A percentile compares a stretch with the other conserved stretches of the same genome.
Evolutionary conservation across 2,888 invertebrate genomes (phyloP).

Genomic region (Lycia hirtaria): DNA sequence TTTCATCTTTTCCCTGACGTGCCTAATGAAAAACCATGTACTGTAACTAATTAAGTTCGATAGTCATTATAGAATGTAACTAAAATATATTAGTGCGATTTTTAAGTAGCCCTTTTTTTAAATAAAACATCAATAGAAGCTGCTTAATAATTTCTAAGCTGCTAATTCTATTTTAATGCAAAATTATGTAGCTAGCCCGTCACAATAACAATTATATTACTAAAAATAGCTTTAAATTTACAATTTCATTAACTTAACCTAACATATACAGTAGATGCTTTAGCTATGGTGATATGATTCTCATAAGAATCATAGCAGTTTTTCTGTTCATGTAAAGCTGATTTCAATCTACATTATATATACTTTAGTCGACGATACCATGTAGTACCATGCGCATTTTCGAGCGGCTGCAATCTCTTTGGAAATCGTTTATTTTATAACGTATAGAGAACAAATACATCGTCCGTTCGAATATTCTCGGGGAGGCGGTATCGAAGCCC

Average conservation of each 20-base stretch:
- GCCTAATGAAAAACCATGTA: no score
- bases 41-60: neutral
- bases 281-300: neutral
- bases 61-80: neutral
- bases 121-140: slow-evolving; percentile 10
- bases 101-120: neutral
- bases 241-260: slow-evolving; percentile 12
- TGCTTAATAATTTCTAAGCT: slow-evolving; percentile 21
- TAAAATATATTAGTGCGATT: neutral
- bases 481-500: slow-evolving; percentile 13
- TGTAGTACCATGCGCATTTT: slow-evolving; percentile 9
- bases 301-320: neutral
- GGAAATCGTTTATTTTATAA: slow-evolving; percentile 6
- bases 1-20: no score
- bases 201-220: slow-evolving; percentile 2
- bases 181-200: slow-evolving; percentile 17
- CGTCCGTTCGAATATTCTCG: slow-evolving; percentile 13
- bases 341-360: slow-evolving; percentile 1
- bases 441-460: slow-evolving; percentile 15
- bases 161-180: slow-evolving; percentile 15
- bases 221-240: slow-evolving; percentile 18
- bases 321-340: slow-evolving; percentile 1
- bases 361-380: neutral
- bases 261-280: neutral
- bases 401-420: slow-evolving; percentile 8